Percentiles rank a stretch among this genome's conserved stretches.
phyloP scores from a whole-genome alignment of 1,140 invertebrate genomes.

The Samia ricini region DNA sequence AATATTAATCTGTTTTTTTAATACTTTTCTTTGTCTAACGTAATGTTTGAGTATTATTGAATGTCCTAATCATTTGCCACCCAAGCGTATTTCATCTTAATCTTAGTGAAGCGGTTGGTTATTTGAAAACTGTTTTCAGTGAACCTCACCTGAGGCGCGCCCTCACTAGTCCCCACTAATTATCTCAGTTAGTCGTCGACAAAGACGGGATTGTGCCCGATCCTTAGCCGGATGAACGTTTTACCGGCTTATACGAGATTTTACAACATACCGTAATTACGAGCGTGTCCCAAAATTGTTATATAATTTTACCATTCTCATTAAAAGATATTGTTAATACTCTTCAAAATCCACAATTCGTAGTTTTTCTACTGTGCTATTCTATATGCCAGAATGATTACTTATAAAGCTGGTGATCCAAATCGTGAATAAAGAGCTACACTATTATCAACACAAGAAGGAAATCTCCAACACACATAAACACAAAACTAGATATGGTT shows the following conservation, averaged over 20 bases:
- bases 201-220: constrained; percentile 16
- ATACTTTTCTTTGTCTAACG: no score
- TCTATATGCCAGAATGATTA: no score
- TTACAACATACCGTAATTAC: constrained; percentile 5
- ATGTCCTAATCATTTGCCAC: no score
- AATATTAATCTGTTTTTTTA: no score
- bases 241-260: constrained; percentile 7
- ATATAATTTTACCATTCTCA: not conserved
- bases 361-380: no score
- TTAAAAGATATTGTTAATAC: not conserved
- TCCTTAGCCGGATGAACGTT: constrained; percentile 5
- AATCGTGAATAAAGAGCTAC: no score
- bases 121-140: not conserved
- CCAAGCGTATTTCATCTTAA: no score
- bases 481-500: no score
- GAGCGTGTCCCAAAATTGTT: not conserved
- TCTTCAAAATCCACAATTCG: not conserved
- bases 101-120: not conserved
- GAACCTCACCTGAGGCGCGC: not conserved
- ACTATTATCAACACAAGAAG: no score
- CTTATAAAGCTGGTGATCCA: no score
- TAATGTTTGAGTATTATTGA: no score
- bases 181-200: constrained; percentile 15
- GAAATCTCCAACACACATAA: no score
- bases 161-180: constrained; percentile 16